phyloP scores from a whole-genome alignment of 2,113 vertebrate species.

The Danionella cerebrum region DNA sequence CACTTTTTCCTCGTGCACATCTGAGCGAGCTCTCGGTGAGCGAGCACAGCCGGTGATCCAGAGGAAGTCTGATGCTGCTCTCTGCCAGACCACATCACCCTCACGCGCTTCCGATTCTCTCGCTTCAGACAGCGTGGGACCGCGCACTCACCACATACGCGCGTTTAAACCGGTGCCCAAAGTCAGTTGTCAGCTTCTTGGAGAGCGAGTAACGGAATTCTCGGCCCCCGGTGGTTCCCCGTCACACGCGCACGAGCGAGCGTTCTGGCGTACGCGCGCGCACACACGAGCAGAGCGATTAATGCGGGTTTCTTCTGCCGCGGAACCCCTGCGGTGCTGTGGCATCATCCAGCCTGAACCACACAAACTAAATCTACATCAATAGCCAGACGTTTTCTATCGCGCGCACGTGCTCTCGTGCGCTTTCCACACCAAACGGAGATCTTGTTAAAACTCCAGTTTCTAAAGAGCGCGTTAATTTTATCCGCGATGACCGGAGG shows the following conservation, averaged over 20 bases:
- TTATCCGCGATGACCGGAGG: background rate
- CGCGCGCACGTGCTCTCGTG: background rate
- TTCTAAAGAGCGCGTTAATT: background rate
- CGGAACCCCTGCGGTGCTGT: conserved; percentile 36
- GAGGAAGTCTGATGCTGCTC: conserved; percentile 12
- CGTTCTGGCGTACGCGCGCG: background rate
- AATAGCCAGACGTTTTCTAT: background rate
- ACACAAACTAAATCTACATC: conserved; percentile 31
- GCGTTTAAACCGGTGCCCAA: background rate
- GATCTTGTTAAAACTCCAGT: background rate
- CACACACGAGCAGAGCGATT: conserved; percentile 37
- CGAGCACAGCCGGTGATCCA: conserved; percentile 14
- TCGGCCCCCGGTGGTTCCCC: conserved; percentile 11
- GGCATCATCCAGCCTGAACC: conserved; percentile 40
- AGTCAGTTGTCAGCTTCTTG: conserved; percentile 5
- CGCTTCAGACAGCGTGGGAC: background rate
- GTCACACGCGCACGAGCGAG: background rate
- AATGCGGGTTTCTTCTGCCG: conserved; percentile 65
- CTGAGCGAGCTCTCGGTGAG: background rate
- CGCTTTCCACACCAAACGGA: background rate
- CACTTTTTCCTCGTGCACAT: too few relatives aligned
- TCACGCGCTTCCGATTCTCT: background rate
- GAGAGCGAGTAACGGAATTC: conserved; percentile 19
- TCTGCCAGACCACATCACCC: conserved; percentile 25
- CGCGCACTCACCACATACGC: too few relatives aligned